phyloP scores from a whole-genome alignment of 1,140 invertebrate species.

The Drosophila ohnishii region DNA sequence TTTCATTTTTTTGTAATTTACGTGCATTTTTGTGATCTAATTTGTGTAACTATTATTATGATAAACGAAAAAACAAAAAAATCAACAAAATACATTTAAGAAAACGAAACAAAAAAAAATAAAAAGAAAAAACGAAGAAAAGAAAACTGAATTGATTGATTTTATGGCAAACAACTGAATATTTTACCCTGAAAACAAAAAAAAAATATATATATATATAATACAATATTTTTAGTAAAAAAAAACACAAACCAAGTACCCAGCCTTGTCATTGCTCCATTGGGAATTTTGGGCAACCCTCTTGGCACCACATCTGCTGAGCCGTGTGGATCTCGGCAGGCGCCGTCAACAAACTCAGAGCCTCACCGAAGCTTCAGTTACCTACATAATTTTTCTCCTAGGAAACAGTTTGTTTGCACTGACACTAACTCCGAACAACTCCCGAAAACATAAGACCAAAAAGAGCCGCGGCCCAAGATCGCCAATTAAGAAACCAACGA shows the following conservation, averaged over 20 bases:
- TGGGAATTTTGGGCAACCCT: not conserved
- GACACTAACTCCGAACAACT: slow-evolving; percentile 37
- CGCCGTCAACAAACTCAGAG: slow-evolving; percentile 11
- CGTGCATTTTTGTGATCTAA: slow-evolving; percentile 81
- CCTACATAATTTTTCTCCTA: slow-evolving; percentile 36
- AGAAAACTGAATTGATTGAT: slow-evolving; percentile 58
- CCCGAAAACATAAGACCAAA: slow-evolving; percentile 33
- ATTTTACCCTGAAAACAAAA: slow-evolving; percentile 48
- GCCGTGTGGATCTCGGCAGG: slow-evolving; percentile 17
- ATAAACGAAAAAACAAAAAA: slow-evolving; percentile 68
- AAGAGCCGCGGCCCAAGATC: slow-evolving; percentile 26
- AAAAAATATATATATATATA: slow-evolving; percentile 27
- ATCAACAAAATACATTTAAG: slow-evolving; percentile 59
- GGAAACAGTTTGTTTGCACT: slow-evolving; percentile 46
- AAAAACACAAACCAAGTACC: slow-evolving; percentile 28
- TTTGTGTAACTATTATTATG: slow-evolving; percentile 76
- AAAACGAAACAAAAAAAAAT: slow-evolving; percentile 56
- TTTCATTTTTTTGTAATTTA: slow-evolving; percentile 75
- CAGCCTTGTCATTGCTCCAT: slow-evolving; percentile 23
- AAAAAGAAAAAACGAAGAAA: slow-evolving; percentile 32
- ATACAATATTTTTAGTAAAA: slow-evolving; percentile 66
- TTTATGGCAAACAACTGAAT: slow-evolving; percentile 63
- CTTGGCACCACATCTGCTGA: not conserved
- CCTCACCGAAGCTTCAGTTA: slow-evolving; percentile 11
- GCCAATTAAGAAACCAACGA: slow-evolving; percentile 32